These are phyloP conservation scores for Parazoanthus darwini DNA, from an alignment of 92 coral and sea anemone species.

Conservation along the genomic window DNA sequence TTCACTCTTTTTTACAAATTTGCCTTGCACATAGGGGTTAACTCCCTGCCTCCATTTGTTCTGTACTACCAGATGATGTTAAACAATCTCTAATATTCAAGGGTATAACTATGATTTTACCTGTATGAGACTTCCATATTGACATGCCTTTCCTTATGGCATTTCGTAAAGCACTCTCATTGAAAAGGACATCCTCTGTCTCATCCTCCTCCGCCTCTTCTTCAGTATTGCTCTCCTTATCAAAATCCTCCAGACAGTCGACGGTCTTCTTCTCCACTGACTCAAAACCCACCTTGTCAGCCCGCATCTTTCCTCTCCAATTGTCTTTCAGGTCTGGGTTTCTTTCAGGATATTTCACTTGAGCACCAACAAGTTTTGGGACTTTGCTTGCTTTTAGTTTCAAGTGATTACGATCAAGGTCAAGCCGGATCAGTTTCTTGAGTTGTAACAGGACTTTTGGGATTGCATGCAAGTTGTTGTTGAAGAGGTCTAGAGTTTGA, in stretches of 20 bases:
- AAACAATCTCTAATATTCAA: no score
- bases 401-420: constrained; percentile 85
- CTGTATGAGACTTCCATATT: constrained; percentile 90
- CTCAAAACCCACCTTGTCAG: constrained; percentile 62
- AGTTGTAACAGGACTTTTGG: constrained; percentile 81
- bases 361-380: constrained; percentile 66
- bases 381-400: constrained; percentile 79
- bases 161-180: constrained; percentile 72
- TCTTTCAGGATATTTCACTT: constrained; percentile 70
- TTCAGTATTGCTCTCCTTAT: constrained; percentile 30
- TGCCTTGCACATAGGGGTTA: no score
- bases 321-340: constrained; percentile 74
- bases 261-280: constrained; percentile 48
- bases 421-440: constrained; percentile 78
- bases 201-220: constrained; percentile 55
- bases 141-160: constrained; percentile 94
- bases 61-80: no score
- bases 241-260: constrained; percentile 59
- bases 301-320: constrained; percentile 87
- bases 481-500: constrained; percentile 84
- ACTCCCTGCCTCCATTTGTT: no score
- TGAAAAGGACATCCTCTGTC: constrained; percentile 56
- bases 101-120: constrained; percentile 13
- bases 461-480: constrained; percentile 68
- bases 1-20: no score